Conservation (phyloP, 2,888 invertebrate species). For the Sphinx pinastri region DNA sequence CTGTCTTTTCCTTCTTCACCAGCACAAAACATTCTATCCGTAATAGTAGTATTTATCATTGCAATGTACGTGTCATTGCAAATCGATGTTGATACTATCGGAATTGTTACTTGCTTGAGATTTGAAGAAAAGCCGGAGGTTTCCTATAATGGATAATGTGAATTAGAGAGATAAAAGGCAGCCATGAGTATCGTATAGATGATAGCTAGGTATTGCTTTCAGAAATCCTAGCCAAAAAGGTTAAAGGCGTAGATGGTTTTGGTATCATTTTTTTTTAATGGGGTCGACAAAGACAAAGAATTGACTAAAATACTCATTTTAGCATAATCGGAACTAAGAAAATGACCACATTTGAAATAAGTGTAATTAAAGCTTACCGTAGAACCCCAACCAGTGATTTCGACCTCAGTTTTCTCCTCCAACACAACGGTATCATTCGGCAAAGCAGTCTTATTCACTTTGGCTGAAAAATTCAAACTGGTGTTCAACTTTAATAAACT, state of each 20-base stretch:
- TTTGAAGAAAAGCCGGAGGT: slow-evolving; percentile 33
- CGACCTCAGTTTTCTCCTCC: slow-evolving; percentile 33
- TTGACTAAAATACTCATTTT: no score
- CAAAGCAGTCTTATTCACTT: slow-evolving; percentile 37
- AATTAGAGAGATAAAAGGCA: no score
- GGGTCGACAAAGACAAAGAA: no score
- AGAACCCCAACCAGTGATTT: slow-evolving; percentile 47
- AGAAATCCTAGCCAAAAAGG: no score
- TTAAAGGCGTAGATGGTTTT: no score
- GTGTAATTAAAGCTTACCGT: slow-evolving; percentile 36
- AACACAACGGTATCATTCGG: slow-evolving; percentile 33
- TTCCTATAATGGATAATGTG: neutral
- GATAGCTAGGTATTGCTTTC: no score
- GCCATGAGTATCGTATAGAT: no score
- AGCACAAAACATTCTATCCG: slow-evolving; percentile 51
- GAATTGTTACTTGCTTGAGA: slow-evolving; percentile 46
- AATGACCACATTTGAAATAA: neutral
- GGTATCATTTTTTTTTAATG: no score
- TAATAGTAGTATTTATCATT: slow-evolving; percentile 32
- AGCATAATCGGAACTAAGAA: no score
- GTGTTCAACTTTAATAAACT: slow-evolving; percentile 36
- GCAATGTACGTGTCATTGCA: slow-evolving; percentile 39
- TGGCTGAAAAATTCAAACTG: slow-evolving; percentile 39
- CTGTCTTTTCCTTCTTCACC: slow-evolving; percentile 49
- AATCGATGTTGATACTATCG: slow-evolving; percentile 31